Evolutionary conservation across 2,113 vertebrate species (phyloP).

Genomic region (Leucosticte australis): DNA sequence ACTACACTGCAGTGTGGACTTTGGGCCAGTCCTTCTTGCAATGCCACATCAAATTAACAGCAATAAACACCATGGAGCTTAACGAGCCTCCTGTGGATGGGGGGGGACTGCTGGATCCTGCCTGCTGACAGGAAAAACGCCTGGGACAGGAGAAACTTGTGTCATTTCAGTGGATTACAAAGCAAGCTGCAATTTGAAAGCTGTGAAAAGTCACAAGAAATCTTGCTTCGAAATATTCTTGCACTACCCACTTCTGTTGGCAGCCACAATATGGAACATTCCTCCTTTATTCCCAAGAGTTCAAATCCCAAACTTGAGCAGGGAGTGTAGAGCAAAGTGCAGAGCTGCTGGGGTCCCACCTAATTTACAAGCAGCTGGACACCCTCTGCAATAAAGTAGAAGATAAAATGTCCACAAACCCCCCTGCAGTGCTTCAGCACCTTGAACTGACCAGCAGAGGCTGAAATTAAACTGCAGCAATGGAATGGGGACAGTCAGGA

Average conservation of each 20-base stretch:
- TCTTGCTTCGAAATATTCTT: neutral
- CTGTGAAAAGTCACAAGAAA: neutral
- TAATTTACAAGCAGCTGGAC: neutral
- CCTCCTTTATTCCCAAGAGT: neutral
- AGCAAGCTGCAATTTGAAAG: neutral
- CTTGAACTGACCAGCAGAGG: neutral
- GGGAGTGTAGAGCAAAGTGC: neutral
- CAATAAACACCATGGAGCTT: neutral
- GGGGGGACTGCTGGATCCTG: neutral
- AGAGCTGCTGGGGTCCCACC: fast-evolving
- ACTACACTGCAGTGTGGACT: neutral
- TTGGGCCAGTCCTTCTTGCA: neutral
- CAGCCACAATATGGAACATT: neutral
- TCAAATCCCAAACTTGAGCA: neutral
- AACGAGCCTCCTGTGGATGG: neutral
- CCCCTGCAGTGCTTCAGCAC: neutral
- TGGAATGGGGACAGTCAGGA: neutral
- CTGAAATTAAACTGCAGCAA: neutral
- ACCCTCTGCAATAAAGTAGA: neutral
- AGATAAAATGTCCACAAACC: neutral
- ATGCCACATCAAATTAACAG: neutral
- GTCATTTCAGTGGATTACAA: neutral
- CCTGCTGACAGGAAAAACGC: neutral
- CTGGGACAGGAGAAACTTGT: neutral
- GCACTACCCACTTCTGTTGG: neutral